Conservation (phyloP, 2,888 invertebrate genomes). For the Lordiphosa fenestrarum region DNA sequence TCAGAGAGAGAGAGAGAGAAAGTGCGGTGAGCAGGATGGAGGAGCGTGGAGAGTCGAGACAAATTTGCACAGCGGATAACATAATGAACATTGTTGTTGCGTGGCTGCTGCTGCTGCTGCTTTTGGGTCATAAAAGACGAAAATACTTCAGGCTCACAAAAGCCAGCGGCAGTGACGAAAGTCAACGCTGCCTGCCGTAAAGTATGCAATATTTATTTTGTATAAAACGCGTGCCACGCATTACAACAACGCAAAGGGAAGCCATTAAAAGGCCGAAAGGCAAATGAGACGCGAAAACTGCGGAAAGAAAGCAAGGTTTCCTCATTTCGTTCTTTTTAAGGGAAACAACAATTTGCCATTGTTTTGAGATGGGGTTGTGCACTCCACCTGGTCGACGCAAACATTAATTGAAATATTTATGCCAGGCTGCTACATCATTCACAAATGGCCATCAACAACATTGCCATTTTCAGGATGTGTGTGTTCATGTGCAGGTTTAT, state of each 20-base stretch:
- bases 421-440: conserved; percentile 24
- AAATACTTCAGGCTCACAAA: conserved; percentile 60
- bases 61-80: conserved; percentile 56
- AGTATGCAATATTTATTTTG: conserved; percentile 74
- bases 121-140: conserved; percentile 64
- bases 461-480: conserved; percentile 5
- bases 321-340: not conserved
- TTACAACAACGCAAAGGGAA: conserved; percentile 39
- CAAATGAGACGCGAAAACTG: conserved; percentile 51
- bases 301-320: conserved; percentile 8
- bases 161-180: conserved; percentile 58
- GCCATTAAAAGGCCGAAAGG: conserved; percentile 55
- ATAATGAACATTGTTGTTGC: conserved; percentile 56
- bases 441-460: conserved; percentile 18
- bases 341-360: conserved; percentile 39
- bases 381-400: conserved; percentile 15
- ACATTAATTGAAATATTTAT: conserved; percentile 71
- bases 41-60: conserved; percentile 19
- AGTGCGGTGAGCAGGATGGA: not conserved
- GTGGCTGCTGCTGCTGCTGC: conserved; percentile 16
- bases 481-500: conserved; percentile 9
- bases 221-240: conserved; percentile 67
- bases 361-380: conserved; percentile 25
- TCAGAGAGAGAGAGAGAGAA: conserved; percentile 13
- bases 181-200: conserved; percentile 59